Percentiles rank a stretch among this genome's conserved stretches.
Conservation (phyloP, 2,113 vertebrate species). For the Microtus richardsoni region DNA sequence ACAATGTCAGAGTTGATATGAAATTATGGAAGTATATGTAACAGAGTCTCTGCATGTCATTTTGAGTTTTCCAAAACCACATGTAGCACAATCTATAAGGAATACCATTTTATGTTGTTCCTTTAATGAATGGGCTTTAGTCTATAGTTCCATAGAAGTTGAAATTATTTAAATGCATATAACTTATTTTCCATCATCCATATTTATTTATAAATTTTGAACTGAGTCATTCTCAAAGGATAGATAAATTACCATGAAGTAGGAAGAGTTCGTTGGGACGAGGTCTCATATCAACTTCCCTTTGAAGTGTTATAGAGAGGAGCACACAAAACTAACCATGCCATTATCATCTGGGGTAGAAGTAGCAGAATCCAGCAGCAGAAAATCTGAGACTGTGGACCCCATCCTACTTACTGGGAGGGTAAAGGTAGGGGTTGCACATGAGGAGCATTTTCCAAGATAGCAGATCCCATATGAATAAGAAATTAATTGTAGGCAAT, state of each 20-base stretch:
- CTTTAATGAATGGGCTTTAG: background rate
- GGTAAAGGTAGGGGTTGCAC: background rate
- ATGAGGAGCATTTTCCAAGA: background rate
- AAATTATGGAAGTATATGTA: background rate
- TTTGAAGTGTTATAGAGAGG: background rate
- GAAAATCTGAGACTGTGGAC: background rate
- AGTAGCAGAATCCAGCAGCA: background rate
- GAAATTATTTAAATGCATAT: background rate
- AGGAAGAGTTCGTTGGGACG: background rate
- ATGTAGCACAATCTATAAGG: background rate
- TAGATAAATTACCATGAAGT: background rate
- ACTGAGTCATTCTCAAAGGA: background rate
- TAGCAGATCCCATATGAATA: background rate
- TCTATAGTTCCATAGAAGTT: background rate
- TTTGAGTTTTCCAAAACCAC: background rate
- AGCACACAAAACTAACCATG: background rate
- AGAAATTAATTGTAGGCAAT: accelerated
- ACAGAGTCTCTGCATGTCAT: background rate
- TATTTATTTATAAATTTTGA: background rate
- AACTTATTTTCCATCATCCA: background rate
- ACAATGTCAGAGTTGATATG: background rate
- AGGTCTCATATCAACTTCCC: background rate
- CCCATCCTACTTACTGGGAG: background rate
- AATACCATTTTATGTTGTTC: background rate
- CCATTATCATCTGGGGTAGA: background rate